phyloP scores from a whole-genome alignment of 1,140 invertebrate genomes.

The Druon quercuslanigerum region DNA sequence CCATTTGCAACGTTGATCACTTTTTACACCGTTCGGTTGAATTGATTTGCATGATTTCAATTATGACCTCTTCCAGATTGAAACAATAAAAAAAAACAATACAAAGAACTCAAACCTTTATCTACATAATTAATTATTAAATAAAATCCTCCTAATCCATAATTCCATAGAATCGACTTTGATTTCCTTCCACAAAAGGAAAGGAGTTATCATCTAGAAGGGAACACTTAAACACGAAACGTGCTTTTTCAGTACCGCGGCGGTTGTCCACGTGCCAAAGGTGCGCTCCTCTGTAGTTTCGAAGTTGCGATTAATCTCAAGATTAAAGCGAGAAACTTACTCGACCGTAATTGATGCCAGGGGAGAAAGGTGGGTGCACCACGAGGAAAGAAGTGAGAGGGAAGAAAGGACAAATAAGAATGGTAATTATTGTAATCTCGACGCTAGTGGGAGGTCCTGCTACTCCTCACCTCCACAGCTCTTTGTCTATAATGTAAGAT shows the following conservation, averaged over 20 bases:
- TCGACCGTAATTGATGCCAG: constrained; percentile 55
- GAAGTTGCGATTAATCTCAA: constrained; percentile 58
- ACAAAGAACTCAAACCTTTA: too few species aligned
- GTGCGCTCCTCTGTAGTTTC: constrained; percentile 39
- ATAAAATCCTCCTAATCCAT: too few species aligned
- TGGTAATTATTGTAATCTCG: constrained; percentile 70
- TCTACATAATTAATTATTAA: too few species aligned
- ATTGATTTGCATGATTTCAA: too few species aligned
- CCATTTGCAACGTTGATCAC: too few species aligned
- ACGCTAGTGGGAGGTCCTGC: constrained; percentile 61
- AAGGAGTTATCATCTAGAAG: too few species aligned
- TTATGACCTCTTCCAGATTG: too few species aligned
- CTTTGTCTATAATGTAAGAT: constrained; percentile 1
- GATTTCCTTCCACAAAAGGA: too few species aligned
- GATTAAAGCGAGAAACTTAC: constrained; percentile 59
- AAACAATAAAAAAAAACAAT: too few species aligned
- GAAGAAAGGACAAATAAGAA: constrained; percentile 63
- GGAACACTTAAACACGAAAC: too few species aligned
- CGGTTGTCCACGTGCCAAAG: constrained; percentile 53
- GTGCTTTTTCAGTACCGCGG: background rate
- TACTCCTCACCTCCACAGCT: constrained; percentile 21
- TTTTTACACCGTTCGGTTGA: too few species aligned
- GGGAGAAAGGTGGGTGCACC: background rate
- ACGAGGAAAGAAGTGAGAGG: constrained; percentile 29
- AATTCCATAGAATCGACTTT: too few species aligned